phyloP scores from a whole-genome alignment of 2,888 invertebrate species.

The Aethes cnicana region DNA sequence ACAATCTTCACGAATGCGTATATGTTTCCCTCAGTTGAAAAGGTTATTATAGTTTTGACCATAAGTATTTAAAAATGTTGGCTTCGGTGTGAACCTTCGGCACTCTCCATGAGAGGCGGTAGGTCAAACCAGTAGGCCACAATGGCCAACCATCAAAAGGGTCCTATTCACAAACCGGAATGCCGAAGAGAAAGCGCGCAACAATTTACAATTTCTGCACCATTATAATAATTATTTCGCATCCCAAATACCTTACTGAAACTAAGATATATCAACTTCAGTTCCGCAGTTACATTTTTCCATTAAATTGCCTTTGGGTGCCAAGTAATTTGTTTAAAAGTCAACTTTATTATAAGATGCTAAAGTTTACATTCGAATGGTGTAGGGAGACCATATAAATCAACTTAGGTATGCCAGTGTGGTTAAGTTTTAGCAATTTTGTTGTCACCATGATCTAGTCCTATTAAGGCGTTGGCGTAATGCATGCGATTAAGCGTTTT shows the following conservation, averaged over 20 bases:
- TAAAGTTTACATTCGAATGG: constrained; percentile 24
- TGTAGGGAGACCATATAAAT: constrained; percentile 48
- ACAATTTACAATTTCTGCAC: constrained; percentile 16
- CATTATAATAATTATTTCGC: constrained; percentile 39
- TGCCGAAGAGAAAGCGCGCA: constrained; percentile 6
- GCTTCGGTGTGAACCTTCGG: too few relatives aligned
- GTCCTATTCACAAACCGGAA: constrained; percentile 4
- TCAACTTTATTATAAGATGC: neutral
- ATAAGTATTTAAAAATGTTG: too few relatives aligned
- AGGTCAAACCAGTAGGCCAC: too few relatives aligned
- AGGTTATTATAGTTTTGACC: too few relatives aligned
- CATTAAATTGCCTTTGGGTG: constrained; percentile 39
- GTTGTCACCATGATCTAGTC: constrained; percentile 56
- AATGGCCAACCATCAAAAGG: too few relatives aligned
- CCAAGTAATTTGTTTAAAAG: neutral
- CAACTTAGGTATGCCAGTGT: constrained; percentile 60
- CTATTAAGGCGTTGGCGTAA: constrained; percentile 27
- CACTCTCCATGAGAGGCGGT: too few relatives aligned
- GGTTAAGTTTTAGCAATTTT: constrained; percentile 71
- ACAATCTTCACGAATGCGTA: too few relatives aligned
- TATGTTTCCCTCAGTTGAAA: too few relatives aligned
- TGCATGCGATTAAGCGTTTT: too few relatives aligned
- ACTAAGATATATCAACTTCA: constrained; percentile 59
- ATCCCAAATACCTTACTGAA: constrained; percentile 43
- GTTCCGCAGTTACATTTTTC: constrained; percentile 51